These are phyloP conservation scores for Aplocera efformata DNA, from an alignment of 2,888 invertebrate genomes.

Conservation along the genomic window DNA sequence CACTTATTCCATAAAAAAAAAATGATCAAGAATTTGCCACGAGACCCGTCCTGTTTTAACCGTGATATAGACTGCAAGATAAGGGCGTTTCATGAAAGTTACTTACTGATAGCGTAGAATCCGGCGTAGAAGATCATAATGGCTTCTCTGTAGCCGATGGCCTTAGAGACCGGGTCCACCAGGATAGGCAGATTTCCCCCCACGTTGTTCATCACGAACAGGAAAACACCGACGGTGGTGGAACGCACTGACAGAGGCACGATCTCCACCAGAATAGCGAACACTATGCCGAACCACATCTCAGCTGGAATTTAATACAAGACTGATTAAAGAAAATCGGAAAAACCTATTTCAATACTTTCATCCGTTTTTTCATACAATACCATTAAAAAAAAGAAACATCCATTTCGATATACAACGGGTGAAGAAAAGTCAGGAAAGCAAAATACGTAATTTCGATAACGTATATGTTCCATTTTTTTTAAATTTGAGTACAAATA, in stretches of 20 bases:
- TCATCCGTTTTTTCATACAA: too few species aligned
- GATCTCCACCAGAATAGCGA: constrained; percentile 93
- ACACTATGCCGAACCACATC: constrained; percentile 97
- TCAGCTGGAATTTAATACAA: constrained; percentile 82
- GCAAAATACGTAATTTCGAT: too few species aligned
- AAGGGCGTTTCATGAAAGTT: too few species aligned
- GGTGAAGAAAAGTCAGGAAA: too few species aligned
- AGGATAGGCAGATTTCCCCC: constrained; percentile 94
- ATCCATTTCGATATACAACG: too few species aligned
- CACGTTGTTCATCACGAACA: constrained; percentile 96
- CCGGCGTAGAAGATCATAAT: constrained; percentile 94
- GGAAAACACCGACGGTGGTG: constrained; percentile 91
- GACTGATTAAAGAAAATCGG: background rate
- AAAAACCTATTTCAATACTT: background rate
- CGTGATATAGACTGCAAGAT: too few species aligned
- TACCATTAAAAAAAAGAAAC: too few species aligned
- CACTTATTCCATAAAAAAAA: too few species aligned
- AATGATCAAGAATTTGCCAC: too few species aligned
- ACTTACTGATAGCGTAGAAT: constrained; percentile 91
- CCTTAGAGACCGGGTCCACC: constrained; percentile 91
- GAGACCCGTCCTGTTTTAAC: too few species aligned
- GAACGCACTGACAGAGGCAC: constrained; percentile 90
- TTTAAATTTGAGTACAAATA: too few species aligned
- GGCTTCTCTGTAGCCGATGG: constrained; percentile 90
- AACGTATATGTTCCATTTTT: too few species aligned